Evolutionary conservation across 2,888 invertebrate genomes (phyloP).

Genomic region (Osmoderma eremita): DNA sequence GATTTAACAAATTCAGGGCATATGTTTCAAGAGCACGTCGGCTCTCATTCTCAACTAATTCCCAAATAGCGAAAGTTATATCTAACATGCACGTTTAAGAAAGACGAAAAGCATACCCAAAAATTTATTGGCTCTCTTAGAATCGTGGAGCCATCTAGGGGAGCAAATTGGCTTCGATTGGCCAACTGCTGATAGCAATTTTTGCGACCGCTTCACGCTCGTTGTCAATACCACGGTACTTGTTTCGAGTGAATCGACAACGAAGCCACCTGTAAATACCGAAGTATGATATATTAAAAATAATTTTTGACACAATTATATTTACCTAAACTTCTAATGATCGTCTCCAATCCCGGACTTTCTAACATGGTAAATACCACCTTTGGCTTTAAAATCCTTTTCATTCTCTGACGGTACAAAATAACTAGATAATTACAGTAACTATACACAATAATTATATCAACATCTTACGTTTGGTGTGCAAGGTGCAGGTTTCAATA

Average conservation of each 20-base stretch:
- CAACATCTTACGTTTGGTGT: constrained; percentile 27
- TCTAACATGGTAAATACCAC: constrained; percentile 62
- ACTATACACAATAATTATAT: not conserved
- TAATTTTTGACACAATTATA: not conserved
- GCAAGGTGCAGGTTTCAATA: not conserved
- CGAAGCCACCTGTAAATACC: constrained; percentile 64
- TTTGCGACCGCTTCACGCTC: constrained; percentile 69
- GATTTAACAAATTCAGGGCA: too few relatives aligned
- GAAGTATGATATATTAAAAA: not conserved
- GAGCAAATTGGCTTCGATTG: constrained; percentile 70
- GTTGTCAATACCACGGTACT: constrained; percentile 68
- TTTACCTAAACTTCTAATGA: constrained; percentile 58
- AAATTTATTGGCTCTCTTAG: constrained; percentile 56
- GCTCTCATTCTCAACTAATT: too few relatives aligned
- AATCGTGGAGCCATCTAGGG: constrained; percentile 57
- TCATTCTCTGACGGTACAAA: constrained; percentile 49
- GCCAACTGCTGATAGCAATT: constrained; percentile 70
- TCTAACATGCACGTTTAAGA: too few relatives aligned
- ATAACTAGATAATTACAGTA: not conserved
- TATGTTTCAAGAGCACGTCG: too few relatives aligned
- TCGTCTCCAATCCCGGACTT: constrained; percentile 56
- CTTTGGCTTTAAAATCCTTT: constrained; percentile 57
- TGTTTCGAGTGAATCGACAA: constrained; percentile 65
- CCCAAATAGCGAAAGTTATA: too few relatives aligned
- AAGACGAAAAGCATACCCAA: constrained; percentile 55